These are phyloP conservation scores for Galeopterus variegatus DNA, from an alignment of 2,113 vertebrate species.

Conservation along the genomic window DNA sequence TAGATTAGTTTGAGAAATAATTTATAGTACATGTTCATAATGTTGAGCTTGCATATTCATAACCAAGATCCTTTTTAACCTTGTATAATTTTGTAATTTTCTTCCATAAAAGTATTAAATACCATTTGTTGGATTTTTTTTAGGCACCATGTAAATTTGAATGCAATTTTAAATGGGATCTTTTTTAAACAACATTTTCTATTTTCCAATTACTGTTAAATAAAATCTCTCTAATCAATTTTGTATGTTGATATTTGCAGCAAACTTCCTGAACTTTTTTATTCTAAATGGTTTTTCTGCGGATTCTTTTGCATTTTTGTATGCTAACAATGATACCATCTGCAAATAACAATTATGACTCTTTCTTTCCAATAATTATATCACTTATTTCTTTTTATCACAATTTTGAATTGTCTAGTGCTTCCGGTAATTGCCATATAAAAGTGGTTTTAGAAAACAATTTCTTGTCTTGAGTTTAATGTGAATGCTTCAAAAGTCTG, in stretches of 20 bases:
- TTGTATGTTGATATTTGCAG: slow-evolving; percentile 27
- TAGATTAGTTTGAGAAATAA: background rate
- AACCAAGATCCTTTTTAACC: background rate
- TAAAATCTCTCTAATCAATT: slow-evolving; percentile 45
- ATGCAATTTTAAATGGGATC: background rate
- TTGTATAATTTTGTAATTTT: slow-evolving; percentile 11
- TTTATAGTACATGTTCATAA: slow-evolving; percentile 4
- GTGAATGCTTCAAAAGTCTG: slow-evolving; percentile 12
- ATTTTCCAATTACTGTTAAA: slow-evolving; percentile 53
- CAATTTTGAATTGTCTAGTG: slow-evolving; percentile 14
- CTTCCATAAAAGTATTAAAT: slow-evolving; percentile 40
- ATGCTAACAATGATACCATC: slow-evolving; percentile 48
- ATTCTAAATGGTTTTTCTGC: slow-evolving; percentile 18
- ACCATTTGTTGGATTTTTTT: slow-evolving; percentile 1
- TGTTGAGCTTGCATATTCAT: background rate
- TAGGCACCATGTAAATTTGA: background rate
- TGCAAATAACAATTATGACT: slow-evolving; percentile 17
- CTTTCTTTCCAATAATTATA: slow-evolving; percentile 52
- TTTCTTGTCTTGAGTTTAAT: slow-evolving; percentile 44
- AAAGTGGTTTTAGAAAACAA: background rate
- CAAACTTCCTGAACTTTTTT: background rate
- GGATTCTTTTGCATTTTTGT: slow-evolving; percentile 1
- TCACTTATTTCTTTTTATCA: slow-evolving; percentile 27
- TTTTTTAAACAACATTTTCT: slow-evolving; percentile 46
- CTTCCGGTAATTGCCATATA: background rate